These are phyloP conservation scores for Hydrocynus forskahlii DNA, from an alignment of 2,797 vertebrate genomes.

Conservation along the genomic window DNA sequence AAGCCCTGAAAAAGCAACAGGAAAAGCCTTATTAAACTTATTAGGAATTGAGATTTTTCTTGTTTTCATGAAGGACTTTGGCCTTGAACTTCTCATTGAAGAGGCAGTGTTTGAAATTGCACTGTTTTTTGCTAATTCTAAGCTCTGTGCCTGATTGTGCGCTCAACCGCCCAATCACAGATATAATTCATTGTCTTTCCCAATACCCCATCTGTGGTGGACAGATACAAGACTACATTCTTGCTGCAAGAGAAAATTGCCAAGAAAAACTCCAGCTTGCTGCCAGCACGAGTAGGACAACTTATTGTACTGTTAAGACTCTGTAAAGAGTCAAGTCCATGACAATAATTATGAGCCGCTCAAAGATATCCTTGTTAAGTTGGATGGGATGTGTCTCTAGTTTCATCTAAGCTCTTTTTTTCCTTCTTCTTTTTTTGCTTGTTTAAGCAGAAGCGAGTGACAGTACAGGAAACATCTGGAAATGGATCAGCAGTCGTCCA, in stretches of 20 bases:
- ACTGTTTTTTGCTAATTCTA: constrained; percentile 44
- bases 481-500: constrained; percentile 50
- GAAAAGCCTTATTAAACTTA: constrained; percentile 60
- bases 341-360: constrained; percentile 43
- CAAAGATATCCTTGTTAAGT: constrained; percentile 43
- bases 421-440: constrained; percentile 22
- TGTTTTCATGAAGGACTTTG: constrained; percentile 55
- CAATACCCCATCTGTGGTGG: constrained; percentile 47
- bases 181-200: constrained; percentile 49
- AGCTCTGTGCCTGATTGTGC: constrained; percentile 51
- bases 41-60: constrained; percentile 55
- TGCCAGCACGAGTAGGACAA: constrained; percentile 30
- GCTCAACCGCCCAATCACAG: constrained; percentile 43
- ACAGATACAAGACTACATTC: constrained; percentile 52
- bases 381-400: constrained; percentile 35
- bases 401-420: constrained; percentile 11
- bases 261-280: constrained; percentile 27
- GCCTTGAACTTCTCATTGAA: constrained; percentile 53
- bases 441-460: constrained; percentile 32
- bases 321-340: constrained; percentile 35
- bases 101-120: constrained; percentile 47
- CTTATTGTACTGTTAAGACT: constrained; percentile 37
- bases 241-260: constrained; percentile 40
- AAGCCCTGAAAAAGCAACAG: constrained; percentile 57
- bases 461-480: constrained; percentile 63